phyloP scores from a whole-genome alignment of 2,888 invertebrate species.

The Drosophila mimetica region DNA sequence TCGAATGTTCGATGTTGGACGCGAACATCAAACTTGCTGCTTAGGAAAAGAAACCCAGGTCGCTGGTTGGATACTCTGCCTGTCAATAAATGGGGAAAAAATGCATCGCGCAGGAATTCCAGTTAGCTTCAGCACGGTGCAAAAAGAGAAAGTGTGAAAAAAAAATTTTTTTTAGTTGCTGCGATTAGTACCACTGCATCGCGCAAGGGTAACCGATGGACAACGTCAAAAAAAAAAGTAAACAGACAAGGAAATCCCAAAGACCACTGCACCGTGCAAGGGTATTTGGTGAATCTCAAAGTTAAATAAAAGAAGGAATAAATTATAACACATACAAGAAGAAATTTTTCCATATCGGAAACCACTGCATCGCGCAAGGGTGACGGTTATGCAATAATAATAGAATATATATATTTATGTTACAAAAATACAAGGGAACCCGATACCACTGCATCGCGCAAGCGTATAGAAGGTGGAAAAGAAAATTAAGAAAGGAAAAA shows the following conservation, averaged over 20 bases:
- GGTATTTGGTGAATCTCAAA: too few relatives aligned
- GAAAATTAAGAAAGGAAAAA: background rate
- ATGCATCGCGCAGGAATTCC: too few relatives aligned
- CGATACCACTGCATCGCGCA: slow-evolving; percentile 4
- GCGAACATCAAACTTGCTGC: background rate
- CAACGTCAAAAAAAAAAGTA: background rate
- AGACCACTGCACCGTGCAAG: background rate
- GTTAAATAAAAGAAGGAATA: background rate
- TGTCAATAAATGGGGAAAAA: too few relatives aligned
- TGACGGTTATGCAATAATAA: too few relatives aligned
- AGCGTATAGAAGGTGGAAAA: background rate
- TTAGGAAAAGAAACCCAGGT: background rate
- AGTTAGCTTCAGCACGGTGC: too few relatives aligned
- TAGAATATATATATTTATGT: too few relatives aligned
- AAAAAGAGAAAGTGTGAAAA: background rate
- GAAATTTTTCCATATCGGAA: too few relatives aligned
- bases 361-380: too few relatives aligned
- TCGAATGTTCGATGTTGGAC: background rate
- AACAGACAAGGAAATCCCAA: background rate
- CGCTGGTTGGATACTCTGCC: too few relatives aligned
- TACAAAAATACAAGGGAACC: background rate
- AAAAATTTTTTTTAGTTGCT: background rate
- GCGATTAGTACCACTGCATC: background rate
- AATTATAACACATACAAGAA: too few relatives aligned
- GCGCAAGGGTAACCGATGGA: background rate